phyloP scores from a whole-genome alignment of 2,113 vertebrate species.

The Percopsis transmontana region DNA sequence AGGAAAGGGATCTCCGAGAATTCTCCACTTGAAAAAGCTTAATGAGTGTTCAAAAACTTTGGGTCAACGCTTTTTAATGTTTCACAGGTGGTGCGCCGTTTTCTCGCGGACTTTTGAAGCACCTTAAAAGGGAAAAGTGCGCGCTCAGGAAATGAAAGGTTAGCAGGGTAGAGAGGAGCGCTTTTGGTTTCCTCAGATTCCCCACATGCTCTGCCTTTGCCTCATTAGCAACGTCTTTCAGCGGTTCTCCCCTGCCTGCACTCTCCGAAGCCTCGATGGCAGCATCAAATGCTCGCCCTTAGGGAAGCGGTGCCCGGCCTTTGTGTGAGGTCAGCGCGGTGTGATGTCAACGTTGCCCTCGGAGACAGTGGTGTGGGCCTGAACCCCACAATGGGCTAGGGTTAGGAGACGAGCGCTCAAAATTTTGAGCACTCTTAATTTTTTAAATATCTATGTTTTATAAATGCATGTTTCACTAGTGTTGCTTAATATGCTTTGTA shows the following conservation, averaged over 20 bases:
- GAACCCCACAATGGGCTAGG: too few species aligned
- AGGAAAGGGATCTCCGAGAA: conserved; percentile 57
- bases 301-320: conserved; percentile 7
- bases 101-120: conserved; percentile 34
- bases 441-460: too few species aligned
- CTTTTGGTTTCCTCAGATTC: conserved; percentile 20
- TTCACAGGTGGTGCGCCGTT: conserved; percentile 63
- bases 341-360: too few species aligned
- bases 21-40: conserved; percentile 56
- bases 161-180: conserved; percentile 18
- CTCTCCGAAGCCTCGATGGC: background rate
- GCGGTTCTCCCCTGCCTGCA: conserved; percentile 19
- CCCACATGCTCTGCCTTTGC: conserved; percentile 15
- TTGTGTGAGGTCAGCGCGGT: background rate
- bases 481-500: too few species aligned
- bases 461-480: too few species aligned
- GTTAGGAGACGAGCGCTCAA: too few species aligned
- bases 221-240: conserved; percentile 39
- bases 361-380: too few species aligned
- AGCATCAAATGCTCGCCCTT: background rate
- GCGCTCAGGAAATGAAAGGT: conserved; percentile 58
- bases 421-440: too few species aligned
- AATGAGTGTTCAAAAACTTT: conserved; percentile 65
- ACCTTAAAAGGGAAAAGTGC: conserved; percentile 44
- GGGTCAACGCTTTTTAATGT: conserved; percentile 66